Percentiles rank a stretch among this genome's conserved stretches.
These are phyloP conservation scores for Dasyprocta punctata DNA, from an alignment of 2,113 vertebrate species.

Conservation along the genomic window DNA sequence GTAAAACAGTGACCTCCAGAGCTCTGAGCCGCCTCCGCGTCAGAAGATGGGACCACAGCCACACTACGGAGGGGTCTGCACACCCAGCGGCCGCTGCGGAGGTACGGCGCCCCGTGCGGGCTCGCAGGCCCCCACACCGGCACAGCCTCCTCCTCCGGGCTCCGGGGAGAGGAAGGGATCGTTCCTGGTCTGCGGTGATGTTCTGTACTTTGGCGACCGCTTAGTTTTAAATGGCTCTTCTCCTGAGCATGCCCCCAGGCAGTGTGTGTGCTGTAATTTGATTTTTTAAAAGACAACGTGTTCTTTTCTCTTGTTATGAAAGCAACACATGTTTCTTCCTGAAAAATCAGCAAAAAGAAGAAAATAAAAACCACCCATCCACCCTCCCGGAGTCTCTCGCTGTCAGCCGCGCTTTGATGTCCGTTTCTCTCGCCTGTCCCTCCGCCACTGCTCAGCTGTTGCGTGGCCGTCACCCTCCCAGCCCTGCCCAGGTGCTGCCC, in stretches of 20 bases:
- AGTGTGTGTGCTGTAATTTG: conserved; percentile 41
- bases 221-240: conserved; percentile 34
- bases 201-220: conserved; percentile 19
- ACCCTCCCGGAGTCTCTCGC: not conserved
- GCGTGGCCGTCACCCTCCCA: not conserved
- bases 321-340: conserved; percentile 41
- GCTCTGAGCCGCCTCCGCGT: not conserved
- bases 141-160: not conserved
- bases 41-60: not conserved
- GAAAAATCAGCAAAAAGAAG: conserved; percentile 51
- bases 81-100: fast-evolving
- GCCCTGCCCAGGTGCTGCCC: not conserved
- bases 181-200: not conserved
- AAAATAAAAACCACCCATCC: conserved; percentile 2
- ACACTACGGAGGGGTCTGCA: fast-evolving
- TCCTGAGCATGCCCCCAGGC: conserved; percentile 57
- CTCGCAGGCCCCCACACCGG: fast-evolving
- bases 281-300: conserved; percentile 58
- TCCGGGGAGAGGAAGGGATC: not conserved
- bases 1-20: not conserved
- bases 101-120: not conserved
- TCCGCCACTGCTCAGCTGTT: not conserved
- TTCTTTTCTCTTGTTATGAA: not conserved
- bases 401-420: not conserved
- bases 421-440: not conserved